Conservation (phyloP, 2,113 vertebrate genomes). For the Siniperca knerii region DNA sequence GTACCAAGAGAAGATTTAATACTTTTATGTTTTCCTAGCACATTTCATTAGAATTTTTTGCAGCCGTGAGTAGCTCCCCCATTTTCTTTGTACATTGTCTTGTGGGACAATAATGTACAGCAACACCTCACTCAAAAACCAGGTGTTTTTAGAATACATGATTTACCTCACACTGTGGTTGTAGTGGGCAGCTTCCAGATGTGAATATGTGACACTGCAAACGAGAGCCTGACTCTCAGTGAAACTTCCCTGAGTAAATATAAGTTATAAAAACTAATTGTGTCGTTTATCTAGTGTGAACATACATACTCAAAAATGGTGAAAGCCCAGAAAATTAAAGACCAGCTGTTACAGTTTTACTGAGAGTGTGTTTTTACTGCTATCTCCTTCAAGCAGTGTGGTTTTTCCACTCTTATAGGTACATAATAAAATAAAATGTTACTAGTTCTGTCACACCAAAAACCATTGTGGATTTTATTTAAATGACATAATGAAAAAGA, state of each 20-base stretch:
- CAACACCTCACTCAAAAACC: background rate
- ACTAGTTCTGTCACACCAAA: background rate
- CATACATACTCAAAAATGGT: too few species aligned
- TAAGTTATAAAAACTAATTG: too few species aligned
- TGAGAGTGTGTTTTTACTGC: background rate
- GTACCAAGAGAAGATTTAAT: background rate
- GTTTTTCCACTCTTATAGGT: background rate
- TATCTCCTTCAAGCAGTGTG: background rate
- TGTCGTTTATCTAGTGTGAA: too few species aligned
- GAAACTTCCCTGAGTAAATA: too few species aligned
- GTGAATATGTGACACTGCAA: background rate
- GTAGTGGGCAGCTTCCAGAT: background rate
- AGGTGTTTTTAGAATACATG: background rate
- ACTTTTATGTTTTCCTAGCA: background rate
- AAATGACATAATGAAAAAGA: background rate
- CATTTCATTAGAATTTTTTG: background rate
- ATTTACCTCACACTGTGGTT: too few species aligned
- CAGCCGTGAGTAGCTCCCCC: background rate
- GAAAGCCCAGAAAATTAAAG: background rate
- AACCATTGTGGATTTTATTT: background rate
- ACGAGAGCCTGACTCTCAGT: background rate
- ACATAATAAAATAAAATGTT: background rate
- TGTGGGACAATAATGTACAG: background rate
- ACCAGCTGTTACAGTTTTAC: background rate
- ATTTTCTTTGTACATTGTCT: background rate